These are phyloP conservation scores for Gymnothorax reevesii DNA, from an alignment of 2,797 vertebrate species.

Conservation along the genomic window DNA sequence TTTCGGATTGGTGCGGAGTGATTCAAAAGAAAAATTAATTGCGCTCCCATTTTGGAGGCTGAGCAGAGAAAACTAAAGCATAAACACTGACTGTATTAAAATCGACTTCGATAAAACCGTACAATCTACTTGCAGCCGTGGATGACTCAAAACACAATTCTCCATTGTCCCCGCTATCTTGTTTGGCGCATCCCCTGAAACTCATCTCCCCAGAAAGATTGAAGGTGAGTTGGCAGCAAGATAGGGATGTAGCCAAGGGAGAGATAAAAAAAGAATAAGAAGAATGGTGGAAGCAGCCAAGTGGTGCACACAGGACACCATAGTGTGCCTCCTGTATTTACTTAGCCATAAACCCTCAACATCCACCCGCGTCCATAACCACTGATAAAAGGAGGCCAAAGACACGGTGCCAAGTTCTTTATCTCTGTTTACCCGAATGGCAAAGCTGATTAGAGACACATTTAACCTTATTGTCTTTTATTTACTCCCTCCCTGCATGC, in stretches of 20 bases:
- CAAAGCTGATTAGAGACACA: conserved; percentile 73
- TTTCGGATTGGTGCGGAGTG: conserved; percentile 66
- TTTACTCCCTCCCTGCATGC: conserved; percentile 46
- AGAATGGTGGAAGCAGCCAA: conserved; percentile 20
- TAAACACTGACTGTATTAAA: conserved; percentile 22
- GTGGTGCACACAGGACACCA: neutral
- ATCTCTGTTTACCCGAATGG: conserved; percentile 71
- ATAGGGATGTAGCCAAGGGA: conserved; percentile 60
- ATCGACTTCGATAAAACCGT: neutral
- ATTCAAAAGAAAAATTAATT: conserved; percentile 55
- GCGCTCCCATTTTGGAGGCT: neutral
- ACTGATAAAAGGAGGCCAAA: conserved; percentile 61
- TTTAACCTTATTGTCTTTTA: conserved; percentile 65
- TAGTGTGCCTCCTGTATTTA: conserved; percentile 55
- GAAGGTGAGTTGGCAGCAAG: conserved; percentile 68
- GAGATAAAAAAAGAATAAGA: conserved; percentile 55
- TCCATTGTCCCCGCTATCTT: conserved; percentile 65
- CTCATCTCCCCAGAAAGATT: conserved; percentile 61
- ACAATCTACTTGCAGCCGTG: neutral
- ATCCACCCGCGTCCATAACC: conserved; percentile 63
- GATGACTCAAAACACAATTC: conserved; percentile 63
- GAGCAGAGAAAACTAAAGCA: neutral
- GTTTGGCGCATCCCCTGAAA: conserved; percentile 65
- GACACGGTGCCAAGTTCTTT: conserved; percentile 73
- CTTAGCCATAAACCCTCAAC: conserved; percentile 51